Conservation (phyloP, 2,797 vertebrate genomes). For the Xenentodon cancila region DNA sequence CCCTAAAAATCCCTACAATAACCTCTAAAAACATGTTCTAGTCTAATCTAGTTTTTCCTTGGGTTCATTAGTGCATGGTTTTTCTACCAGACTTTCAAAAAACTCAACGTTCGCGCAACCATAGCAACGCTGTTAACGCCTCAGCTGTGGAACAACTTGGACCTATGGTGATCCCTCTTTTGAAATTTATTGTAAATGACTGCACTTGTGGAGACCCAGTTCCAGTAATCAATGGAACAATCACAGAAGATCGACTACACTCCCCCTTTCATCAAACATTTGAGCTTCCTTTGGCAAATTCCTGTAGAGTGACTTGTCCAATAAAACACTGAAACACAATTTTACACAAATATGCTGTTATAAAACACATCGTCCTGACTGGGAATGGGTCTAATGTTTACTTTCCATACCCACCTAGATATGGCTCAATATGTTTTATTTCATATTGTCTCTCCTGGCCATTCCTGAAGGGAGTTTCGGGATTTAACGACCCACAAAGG, state of each 20-base stretch:
- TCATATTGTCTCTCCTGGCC: neutral
- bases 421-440: conserved; percentile 4
- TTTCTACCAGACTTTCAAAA: neutral
- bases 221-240: conserved; percentile 67
- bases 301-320: conserved; percentile 51
- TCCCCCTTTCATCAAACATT: conserved; percentile 46
- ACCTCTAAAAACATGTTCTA: too few species aligned
- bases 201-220: conserved; percentile 29
- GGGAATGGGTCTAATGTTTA: conserved; percentile 2
- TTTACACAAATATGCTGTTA: conserved; percentile 38
- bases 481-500: too few species aligned
- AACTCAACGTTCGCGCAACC: conserved; percentile 1
- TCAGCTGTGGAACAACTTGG: conserved; percentile 22
- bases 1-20: too few species aligned
- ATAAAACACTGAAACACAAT: conserved; percentile 51
- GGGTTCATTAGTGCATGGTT: neutral
- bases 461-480: neutral
- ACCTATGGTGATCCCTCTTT: conserved; percentile 24
- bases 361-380: conserved; percentile 34
- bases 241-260: conserved; percentile 4
- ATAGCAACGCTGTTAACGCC: conserved; percentile 1
- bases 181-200: conserved; percentile 19
- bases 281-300: conserved; percentile 61
- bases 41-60: too few species aligned
- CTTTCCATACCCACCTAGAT: conserved; percentile 5